These are phyloP conservation scores for Reticulitermes lucifugus DNA, from an alignment of 2,888 invertebrate species.

Conservation along the genomic window DNA sequence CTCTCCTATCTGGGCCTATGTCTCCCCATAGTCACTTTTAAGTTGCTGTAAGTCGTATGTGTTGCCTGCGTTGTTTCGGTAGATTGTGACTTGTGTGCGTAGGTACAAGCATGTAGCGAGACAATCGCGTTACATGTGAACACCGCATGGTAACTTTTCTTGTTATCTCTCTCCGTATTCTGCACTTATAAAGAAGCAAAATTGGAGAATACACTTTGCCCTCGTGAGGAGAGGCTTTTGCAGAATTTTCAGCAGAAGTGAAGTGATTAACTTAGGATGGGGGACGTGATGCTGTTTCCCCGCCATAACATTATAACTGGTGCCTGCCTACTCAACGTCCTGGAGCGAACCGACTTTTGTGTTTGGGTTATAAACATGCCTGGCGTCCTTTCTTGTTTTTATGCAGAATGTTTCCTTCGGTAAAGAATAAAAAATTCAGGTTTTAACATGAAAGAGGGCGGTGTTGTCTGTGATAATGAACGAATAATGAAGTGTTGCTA, in stretches of 20 bases:
- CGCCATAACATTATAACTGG: not conserved
- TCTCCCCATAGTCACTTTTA: no score
- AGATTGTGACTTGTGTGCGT: no score
- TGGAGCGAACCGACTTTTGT: constrained; percentile 15
- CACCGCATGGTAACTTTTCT: not conserved
- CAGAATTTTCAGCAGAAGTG: constrained; percentile 20
- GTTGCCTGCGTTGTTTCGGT: no score
- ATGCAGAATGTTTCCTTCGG: not conserved
- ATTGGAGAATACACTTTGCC: constrained; percentile 9
- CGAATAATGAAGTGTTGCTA: no score
- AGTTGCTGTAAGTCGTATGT: no score
- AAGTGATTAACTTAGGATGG: constrained; percentile 15
- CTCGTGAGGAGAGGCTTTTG: constrained; percentile 17
- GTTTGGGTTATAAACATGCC: constrained; percentile 11
- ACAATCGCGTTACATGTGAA: not conserved
- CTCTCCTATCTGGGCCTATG: no score
- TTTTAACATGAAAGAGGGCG: not conserved
- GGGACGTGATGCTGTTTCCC: not conserved
- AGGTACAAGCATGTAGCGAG: not conserved
- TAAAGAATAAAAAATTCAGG: not conserved
- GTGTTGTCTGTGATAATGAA: not conserved
- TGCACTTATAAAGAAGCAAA: constrained; percentile 3
- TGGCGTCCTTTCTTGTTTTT: constrained; percentile 17
- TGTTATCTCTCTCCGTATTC: not conserved
- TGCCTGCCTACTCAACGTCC: not conserved